Percentiles rank a stretch among this genome's conserved stretches.
These are phyloP conservation scores for Brachionus plicatilis DNA, from an alignment of 1,140 invertebrate species.

Conservation along the genomic window DNA sequence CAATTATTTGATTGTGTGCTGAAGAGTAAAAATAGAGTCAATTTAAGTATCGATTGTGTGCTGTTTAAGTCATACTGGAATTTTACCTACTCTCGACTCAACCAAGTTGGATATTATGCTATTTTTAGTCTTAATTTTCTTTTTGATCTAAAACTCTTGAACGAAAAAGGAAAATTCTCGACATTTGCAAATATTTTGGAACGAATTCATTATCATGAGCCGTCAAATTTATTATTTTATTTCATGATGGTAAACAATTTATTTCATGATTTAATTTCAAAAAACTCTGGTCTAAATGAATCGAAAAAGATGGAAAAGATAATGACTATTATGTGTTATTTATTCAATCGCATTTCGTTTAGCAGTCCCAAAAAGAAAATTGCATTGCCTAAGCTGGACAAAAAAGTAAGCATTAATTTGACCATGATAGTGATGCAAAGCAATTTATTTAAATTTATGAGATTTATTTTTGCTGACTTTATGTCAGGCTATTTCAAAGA, in stretches of 20 bases:
- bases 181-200: background rate
- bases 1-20: background rate
- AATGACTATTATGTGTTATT: background rate
- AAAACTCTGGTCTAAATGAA: background rate
- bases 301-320: background rate
- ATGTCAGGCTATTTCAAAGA: no score
- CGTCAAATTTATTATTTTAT: slow-evolving; percentile 15
- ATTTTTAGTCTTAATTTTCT: slow-evolving; percentile 27
- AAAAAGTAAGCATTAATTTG: background rate
- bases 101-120: background rate
- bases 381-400: background rate
- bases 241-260: background rate
- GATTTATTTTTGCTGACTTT: no score
- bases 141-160: background rate
- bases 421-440: no score
- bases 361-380: background rate
- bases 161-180: background rate
- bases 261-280: background rate
- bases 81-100: background rate
- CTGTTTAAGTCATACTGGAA: background rate
- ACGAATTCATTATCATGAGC: slow-evolving; percentile 13
- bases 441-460: no score
- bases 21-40: background rate
- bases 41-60: background rate
- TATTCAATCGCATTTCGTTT: background rate